Evolutionary conservation across 1,140 invertebrate genomes (phyloP), one percentile per base, ranked within the genome.

Genomic region (Gryllus bimaculatus): DNA sequence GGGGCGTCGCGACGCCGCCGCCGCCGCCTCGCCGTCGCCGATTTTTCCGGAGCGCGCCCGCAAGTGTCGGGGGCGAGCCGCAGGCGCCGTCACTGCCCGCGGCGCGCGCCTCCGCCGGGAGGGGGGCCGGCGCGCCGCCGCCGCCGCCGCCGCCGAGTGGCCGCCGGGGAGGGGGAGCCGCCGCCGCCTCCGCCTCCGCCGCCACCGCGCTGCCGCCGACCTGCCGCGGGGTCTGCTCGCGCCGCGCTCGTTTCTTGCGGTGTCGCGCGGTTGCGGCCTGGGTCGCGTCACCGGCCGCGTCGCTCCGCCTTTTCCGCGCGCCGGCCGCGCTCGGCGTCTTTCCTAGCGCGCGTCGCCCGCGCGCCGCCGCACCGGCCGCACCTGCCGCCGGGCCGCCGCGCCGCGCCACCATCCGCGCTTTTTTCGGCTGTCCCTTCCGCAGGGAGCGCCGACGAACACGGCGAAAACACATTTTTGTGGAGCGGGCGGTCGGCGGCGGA

Each of bases 401-500:
- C 26, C 26, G 26, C 26, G 26, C 75, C 15, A 15, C 39, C 8
- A 18, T 15, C 48, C 15, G 15, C 26, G 12, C 47, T 76, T 76
- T 76, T 76, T 76, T 76, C 47, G 21, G 26, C n/a, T 47, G 12
- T 76, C 48, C 15, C 48, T 0, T 47, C 76, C 48, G 12, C 75
- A 48, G 47, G 47, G 76, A 77, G 76, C 47, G 48, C 48, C 76
- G 54, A 66, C 54, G 54, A n/a, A 66, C 54, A 66, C 54, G 54
- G 54, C 54, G 18, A 18, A n/a, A 66, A 66, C 54, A 66, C 54
- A 66, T 66, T 66, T 66, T 66, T 66, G 54, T 66, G 54, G 54
- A 66, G 54, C 54, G 18, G 54, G 54, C 7, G 54, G 54, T 1
- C 7, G 54, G 54, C 54, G 54, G 54, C 7, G 18, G 54, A 1